A percentile compares a stretch with the other conserved stretches of the same genome.
These are phyloP conservation scores for Tipula unca DNA, from an alignment of 2,888 invertebrate genomes.

Conservation along the genomic window DNA sequence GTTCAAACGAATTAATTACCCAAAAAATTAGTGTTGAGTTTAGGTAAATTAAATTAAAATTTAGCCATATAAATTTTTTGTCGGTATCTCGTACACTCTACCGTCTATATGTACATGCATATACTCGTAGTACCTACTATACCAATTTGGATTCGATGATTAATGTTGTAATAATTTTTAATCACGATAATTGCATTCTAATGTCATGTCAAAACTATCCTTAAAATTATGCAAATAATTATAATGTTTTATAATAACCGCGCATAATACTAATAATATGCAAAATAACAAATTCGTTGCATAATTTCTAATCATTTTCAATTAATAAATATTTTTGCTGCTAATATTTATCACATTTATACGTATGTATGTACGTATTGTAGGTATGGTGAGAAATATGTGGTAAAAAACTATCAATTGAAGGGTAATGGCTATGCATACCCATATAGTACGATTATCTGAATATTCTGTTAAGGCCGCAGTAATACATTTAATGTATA, in stretches of 20 bases:
- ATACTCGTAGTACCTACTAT: background rate
- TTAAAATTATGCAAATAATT: constrained; percentile 9
- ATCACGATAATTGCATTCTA: background rate
- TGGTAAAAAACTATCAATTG: background rate
- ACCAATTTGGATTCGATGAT: background rate
- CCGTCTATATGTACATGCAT: background rate
- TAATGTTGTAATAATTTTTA: background rate
- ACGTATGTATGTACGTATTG: background rate
- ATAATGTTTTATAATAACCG: background rate
- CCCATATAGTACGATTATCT: too few relatives aligned
- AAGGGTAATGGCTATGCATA: background rate
- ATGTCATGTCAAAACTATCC: constrained; percentile 8
- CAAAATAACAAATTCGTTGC: background rate
- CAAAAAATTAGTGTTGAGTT: background rate
- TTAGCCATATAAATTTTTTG: background rate
- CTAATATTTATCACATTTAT: background rate
- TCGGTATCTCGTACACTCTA: too few relatives aligned
- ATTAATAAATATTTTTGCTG: background rate
- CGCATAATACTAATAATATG: background rate
- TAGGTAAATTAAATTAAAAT: too few relatives aligned
- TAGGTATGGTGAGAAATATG: background rate
- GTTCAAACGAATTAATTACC: background rate
- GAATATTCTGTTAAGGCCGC: background rate
- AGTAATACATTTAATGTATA: background rate
- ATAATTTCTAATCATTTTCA: background rate